Evolutionary conservation across 2,888 invertebrate genomes (phyloP), one percentile per base, ranked within the genome.

Genomic region (Clivina fossor): DNA sequence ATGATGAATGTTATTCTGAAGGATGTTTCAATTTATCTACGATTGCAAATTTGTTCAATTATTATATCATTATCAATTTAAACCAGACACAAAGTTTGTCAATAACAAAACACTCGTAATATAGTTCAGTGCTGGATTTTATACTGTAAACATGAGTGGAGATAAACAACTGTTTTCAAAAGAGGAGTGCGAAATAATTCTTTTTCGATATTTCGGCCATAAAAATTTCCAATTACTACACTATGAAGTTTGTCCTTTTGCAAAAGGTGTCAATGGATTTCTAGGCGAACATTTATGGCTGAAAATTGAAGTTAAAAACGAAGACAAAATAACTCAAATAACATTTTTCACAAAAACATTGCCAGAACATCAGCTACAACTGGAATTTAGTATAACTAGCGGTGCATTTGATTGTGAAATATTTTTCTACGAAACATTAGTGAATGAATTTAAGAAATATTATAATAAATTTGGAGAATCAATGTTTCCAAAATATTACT

Each of bases 401-500:
- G 32, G 40, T 3, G 41, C 60, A 9, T 61, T 50, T 43, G 53
- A 61, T 19, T 61, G 61, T 15, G 60, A 61, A 44, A 16, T 57
- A 13, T 61, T 51, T 22, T 58, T 58, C n/a, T 60, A 60, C 24
- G 43, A 49, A 19, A 32, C 28, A 19, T 13, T 55, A 30, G 30
- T 55, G 16, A 37, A 37, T 9, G 47, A 46, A 20, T 55, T 38
- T 16, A 46, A 38, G 16, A 55, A 47, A 9, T 55, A 55, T 22
- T 18, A 30, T 30, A n/a, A 11, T 5, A 19, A 9, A 28, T 44
- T 62, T 11, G 56, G 51, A 24, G 37, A 47, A n/a, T 41, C 9
- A 38, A 68, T 69, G 66, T 67, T 73, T 0, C 64, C 73, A 1
- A 50, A 60, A 15, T 71, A 70, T 59, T 68, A 67, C 57, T 55